Percentiles rank a stretch among this genome's conserved stretches.
Evolutionary conservation across 2,888 invertebrate species (phyloP).

Genomic region (Lochmaea crataegi): DNA sequence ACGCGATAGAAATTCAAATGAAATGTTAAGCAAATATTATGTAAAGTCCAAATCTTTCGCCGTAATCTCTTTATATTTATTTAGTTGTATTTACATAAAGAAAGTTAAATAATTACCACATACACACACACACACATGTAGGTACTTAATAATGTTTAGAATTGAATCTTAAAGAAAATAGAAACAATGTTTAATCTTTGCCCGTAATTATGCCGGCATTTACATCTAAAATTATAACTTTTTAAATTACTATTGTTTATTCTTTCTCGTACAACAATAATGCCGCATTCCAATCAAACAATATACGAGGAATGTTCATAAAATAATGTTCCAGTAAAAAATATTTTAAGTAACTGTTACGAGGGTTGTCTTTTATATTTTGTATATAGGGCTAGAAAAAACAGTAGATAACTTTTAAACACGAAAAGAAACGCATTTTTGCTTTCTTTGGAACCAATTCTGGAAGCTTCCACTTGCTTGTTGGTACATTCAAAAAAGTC

Average conservation of each 20-base stretch:
- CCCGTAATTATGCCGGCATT: neutral
- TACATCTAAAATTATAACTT: neutral
- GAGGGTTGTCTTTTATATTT: no score
- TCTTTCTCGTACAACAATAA: no score
- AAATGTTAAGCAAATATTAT: constrained; percentile 13
- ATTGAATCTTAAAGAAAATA: neutral
- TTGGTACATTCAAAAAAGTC: no score
- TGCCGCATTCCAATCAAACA: no score
- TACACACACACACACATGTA: neutral
- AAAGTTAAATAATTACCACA: constrained; percentile 18
- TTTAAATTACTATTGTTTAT: neutral
- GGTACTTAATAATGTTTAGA: neutral
- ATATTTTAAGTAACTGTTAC: no score
- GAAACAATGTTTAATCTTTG: neutral
- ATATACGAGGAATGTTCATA: neutral
- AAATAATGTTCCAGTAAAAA: neutral
- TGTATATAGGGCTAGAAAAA: no score
- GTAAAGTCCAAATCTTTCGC: constrained; percentile 18
- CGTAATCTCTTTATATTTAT: constrained; percentile 4
- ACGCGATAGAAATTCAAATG: constrained; percentile 14
- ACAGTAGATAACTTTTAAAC: no score
- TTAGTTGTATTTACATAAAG: constrained; percentile 28
- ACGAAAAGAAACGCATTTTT: no score
- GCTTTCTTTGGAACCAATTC: no score
- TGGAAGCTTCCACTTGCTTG: no score